Percentiles rank a stretch among this genome's conserved stretches.
Evolutionary conservation across 2,888 invertebrate genomes (phyloP).

Genomic region (Drosophila peninsularis): DNA sequence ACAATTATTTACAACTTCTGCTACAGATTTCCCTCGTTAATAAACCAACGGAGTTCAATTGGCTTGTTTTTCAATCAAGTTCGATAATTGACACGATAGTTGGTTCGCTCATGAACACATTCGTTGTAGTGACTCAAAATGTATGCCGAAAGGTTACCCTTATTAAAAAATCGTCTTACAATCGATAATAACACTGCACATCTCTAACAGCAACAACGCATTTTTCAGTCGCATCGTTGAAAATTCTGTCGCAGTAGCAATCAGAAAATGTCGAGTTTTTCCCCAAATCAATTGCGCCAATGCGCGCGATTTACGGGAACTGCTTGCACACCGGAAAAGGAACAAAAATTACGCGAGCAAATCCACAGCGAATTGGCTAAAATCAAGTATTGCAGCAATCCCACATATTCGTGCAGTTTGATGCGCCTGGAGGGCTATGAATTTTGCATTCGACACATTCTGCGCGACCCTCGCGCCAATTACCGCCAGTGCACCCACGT

Average conservation of each 20-base stretch:
- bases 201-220: conserved; percentile 25
- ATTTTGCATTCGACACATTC: conserved; percentile 93
- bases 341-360: conserved; percentile 85
- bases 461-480: conserved; percentile 93
- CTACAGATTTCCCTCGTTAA: conserved; percentile 42
- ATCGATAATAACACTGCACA: conserved; percentile 20
- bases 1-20: conserved; percentile 28
- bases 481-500: conserved; percentile 92
- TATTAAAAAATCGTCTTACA: neutral
- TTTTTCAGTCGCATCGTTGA: conserved; percentile 29
- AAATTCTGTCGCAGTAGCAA: conserved; percentile 15
- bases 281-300: conserved; percentile 71
- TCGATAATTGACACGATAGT: conserved; percentile 33
- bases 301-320: conserved; percentile 62
- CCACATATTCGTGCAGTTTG: conserved; percentile 88
- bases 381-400: conserved; percentile 87
- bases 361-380: conserved; percentile 88
- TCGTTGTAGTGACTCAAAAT: neutral
- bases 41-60: conserved; percentile 16
- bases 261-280: conserved; percentile 62
- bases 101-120: neutral
- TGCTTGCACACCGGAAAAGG: conserved; percentile 76
- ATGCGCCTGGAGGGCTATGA: conserved; percentile 89
- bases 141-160: neutral
- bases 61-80: conserved; percentile 12